These are phyloP conservation scores for Apotomis betuletana DNA, from an alignment of 2,888 invertebrate genomes.

Conservation along the genomic window DNA sequence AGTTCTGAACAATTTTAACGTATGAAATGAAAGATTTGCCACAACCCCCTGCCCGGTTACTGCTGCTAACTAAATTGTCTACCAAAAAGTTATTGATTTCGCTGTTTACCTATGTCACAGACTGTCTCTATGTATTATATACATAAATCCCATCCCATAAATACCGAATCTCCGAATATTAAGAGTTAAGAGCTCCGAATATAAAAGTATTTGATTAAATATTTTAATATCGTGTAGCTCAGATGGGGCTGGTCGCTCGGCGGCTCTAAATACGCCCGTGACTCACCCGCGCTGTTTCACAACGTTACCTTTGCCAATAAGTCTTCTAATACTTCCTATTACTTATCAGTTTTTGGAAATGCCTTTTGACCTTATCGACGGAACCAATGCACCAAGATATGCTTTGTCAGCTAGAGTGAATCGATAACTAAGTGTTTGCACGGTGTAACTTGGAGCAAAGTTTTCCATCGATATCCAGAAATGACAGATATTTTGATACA, in stretches of 20 bases:
- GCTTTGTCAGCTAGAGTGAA: not conserved
- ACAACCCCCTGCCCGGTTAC: no score
- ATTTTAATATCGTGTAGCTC: constrained; percentile 27
- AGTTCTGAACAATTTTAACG: no score
- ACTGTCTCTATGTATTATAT: not conserved
- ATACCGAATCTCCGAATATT: not conserved
- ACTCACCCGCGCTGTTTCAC: constrained; percentile 75
- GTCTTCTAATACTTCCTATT: constrained; percentile 80
- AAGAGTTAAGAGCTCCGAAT: no score
- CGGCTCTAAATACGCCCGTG: constrained; percentile 70
- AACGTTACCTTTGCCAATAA: constrained; percentile 79
- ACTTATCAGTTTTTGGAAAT: constrained; percentile 44
- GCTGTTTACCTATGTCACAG: not conserved
- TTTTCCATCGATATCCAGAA: no score
- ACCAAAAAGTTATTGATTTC: no score
- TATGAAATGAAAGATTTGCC: no score
- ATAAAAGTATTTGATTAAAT: constrained; percentile 21
- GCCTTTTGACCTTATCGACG: not conserved
- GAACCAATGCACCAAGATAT: not conserved
- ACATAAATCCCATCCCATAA: not conserved
- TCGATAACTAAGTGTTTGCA: no score
- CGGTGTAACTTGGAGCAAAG: no score
- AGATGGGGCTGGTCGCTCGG: constrained; percentile 41
- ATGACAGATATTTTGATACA: no score
- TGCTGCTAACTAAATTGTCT: no score